Conservation (phyloP, 2,113 vertebrate species). For the Nibea albiflora region DNA sequence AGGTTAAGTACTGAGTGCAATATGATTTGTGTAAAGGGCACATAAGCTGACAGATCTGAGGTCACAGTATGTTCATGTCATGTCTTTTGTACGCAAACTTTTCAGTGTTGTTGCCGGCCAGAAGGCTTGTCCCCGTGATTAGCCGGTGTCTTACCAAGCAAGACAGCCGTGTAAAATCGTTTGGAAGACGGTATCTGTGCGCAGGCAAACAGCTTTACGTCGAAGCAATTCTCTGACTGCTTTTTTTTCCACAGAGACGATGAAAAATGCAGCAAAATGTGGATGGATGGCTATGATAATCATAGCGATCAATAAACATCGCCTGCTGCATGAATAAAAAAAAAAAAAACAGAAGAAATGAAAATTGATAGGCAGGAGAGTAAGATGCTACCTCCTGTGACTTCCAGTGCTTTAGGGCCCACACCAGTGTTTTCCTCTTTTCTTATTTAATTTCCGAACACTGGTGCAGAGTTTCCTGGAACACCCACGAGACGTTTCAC, state of each 20-base stretch:
- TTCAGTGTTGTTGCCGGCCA: conserved; percentile 19
- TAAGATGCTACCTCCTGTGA: conserved; percentile 84
- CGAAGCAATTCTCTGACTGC: conserved; percentile 54
- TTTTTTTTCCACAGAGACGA: conserved; percentile 56
- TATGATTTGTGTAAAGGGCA: conserved; percentile 59
- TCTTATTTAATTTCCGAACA: conserved; percentile 62
- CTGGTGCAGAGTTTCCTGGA: conserved; percentile 52
- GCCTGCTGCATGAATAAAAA: conserved; percentile 66
- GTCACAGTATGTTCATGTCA: conserved; percentile 40
- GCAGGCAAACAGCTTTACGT: conserved; percentile 44
- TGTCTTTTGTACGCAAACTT: conserved; percentile 39
- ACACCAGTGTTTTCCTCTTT: conserved; percentile 54
- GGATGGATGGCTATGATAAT: conserved; percentile 74
- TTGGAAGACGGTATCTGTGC: conserved; percentile 31
- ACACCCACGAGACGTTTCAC: conserved; percentile 25
- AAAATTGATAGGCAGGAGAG: conserved; percentile 76
- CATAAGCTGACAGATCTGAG: conserved; percentile 44
- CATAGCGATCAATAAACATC: conserved; percentile 58
- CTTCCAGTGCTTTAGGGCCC: conserved; percentile 73
- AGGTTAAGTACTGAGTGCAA: conserved; percentile 46
- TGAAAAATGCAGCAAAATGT: conserved; percentile 67
- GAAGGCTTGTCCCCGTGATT: conserved; percentile 32
- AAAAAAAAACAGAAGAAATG: background rate
- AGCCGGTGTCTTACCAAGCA: conserved; percentile 32
- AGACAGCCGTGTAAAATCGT: conserved; percentile 24